A percentile compares a stretch with the other conserved stretches of the same genome.
phyloP scores from a whole-genome alignment of 2,888 invertebrate species.

The Galerucella nymphaeae region DNA sequence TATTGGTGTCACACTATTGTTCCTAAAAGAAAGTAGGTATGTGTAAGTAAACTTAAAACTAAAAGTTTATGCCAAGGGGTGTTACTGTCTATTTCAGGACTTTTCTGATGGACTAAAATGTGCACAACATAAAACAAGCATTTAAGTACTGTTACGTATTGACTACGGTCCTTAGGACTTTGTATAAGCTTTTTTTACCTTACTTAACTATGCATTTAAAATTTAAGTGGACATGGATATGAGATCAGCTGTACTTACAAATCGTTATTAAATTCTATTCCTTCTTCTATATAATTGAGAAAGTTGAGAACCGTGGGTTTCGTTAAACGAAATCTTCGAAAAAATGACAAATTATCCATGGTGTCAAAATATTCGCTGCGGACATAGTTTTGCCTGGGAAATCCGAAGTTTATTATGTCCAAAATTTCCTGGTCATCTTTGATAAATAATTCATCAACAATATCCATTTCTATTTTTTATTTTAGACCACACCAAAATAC shows the following conservation, averaged over 20 bases:
- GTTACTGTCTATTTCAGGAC: background rate
- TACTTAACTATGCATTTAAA: too few species aligned
- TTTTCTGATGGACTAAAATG: too few species aligned
- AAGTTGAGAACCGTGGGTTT: too few species aligned
- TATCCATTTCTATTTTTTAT: too few species aligned
- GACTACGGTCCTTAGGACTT: too few species aligned
- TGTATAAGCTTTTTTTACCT: too few species aligned
- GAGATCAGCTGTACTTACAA: too few species aligned
- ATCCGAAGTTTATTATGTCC: background rate
- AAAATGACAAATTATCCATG: background rate
- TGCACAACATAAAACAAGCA: too few species aligned
- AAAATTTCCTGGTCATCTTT: background rate
- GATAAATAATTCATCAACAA: background rate
- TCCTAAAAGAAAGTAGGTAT: slow-evolving; percentile 9
- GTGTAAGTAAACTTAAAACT: background rate
- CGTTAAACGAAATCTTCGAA: too few species aligned
- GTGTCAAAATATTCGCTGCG: background rate
- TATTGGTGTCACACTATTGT: slow-evolving; percentile 21
- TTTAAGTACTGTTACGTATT: too few species aligned
- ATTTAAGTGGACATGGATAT: background rate
- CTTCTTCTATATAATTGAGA: too few species aligned
- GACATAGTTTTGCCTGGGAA: background rate
- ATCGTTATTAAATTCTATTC: too few species aligned
- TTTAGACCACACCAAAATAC: background rate
- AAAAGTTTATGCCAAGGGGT: background rate